Evolutionary conservation across 2,888 invertebrate species (phyloP).

Genomic region (Agonopterix alstromeriana): DNA sequence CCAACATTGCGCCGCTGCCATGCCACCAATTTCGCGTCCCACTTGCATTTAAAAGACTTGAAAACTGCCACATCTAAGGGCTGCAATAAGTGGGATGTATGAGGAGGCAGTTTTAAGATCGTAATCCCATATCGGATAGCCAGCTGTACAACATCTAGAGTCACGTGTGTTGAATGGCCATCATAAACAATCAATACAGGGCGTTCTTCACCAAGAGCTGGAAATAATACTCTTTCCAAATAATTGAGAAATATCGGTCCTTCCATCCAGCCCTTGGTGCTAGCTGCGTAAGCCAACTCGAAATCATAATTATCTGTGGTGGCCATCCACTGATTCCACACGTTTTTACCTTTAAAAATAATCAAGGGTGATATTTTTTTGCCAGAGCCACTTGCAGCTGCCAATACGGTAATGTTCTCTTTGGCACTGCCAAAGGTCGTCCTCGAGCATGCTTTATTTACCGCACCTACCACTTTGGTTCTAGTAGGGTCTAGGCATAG

Average conservation of each 20-base stretch:
- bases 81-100: slow-evolving; percentile 25
- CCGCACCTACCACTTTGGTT: slow-evolving; percentile 10
- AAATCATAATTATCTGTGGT: slow-evolving; percentile 16
- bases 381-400: slow-evolving; percentile 13
- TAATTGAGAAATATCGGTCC: slow-evolving; percentile 29
- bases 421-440: slow-evolving; percentile 11
- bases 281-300: slow-evolving; percentile 28
- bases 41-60: slow-evolving; percentile 19
- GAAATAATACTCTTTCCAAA: slow-evolving; percentile 24
- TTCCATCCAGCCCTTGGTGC: slow-evolving; percentile 31
- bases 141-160: slow-evolving; percentile 6
- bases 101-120: slow-evolving; percentile 29
- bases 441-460: slow-evolving; percentile 8
- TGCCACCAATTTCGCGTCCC: slow-evolving; percentile 16
- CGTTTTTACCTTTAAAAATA: slow-evolving; percentile 17
- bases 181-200: slow-evolving; percentile 29
- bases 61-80: slow-evolving; percentile 26
- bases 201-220: slow-evolving; percentile 20
- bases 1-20: slow-evolving; percentile 20
- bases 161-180: slow-evolving; percentile 27
- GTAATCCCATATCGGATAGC: slow-evolving; percentile 12
- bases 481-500: slow-evolving; percentile 7
- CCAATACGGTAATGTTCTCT: slow-evolving; percentile 14
- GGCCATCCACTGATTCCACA: slow-evolving; percentile 23
- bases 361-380: slow-evolving; percentile 15